Evolutionary conservation across 2,888 invertebrate genomes (phyloP).

Genomic region (Ophraella communa): DNA sequence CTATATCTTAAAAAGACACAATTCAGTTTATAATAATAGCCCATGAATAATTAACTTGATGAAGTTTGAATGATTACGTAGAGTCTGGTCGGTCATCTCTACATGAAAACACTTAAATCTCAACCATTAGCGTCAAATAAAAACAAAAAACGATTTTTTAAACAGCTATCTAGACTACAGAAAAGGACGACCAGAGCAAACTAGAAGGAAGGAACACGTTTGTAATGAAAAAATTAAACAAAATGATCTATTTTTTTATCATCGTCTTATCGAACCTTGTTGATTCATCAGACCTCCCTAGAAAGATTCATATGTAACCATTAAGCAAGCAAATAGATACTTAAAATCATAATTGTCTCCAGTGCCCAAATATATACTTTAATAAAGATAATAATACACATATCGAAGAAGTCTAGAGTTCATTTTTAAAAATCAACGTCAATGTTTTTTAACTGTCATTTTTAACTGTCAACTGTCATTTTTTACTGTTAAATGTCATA

Average conservation of each 20-base stretch:
- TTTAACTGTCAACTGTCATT: no score
- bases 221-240: neutral
- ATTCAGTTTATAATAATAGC: neutral
- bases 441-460: no score
- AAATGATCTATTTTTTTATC: neutral
- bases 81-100: constrained; percentile 36
- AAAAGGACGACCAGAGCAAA: constrained; percentile 1
- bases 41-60: constrained; percentile 46
- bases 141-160: constrained; percentile 7
- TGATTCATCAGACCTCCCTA: neutral
- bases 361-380: no score
- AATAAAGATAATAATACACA: no score
- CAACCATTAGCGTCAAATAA: constrained; percentile 25
- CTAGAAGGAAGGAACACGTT: constrained; percentile 1
- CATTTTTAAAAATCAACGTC: no score
- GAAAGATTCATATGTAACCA: neutral
- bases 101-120: constrained; percentile 32
- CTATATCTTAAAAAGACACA: neutral
- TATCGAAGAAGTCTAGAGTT: no score
- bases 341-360: neutral
- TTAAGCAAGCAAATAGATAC: neutral
- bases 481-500: no score
- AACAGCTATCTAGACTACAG: constrained; percentile 11
- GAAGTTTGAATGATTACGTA: constrained; percentile 43
- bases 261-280: neutral